A percentile compares a stretch with the other conserved stretches of the same genome.
Evolutionary conservation across 2,113 vertebrate species (phyloP).

Genomic region (Prionailurus viverrinus): DNA sequence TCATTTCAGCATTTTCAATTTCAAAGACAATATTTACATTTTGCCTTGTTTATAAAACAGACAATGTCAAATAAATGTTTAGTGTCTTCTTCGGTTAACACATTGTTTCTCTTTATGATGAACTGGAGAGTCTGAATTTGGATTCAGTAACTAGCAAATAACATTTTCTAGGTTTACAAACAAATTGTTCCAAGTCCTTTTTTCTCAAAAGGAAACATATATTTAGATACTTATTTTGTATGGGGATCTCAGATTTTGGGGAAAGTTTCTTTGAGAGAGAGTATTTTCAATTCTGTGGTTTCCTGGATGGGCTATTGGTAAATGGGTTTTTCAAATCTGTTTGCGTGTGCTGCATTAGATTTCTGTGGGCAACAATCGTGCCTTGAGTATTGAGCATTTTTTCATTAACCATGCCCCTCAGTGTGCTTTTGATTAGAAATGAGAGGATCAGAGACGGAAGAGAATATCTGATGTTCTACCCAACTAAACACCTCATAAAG

Average conservation of each 20-base stretch:
- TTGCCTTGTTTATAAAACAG: not conserved
- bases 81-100: not conserved
- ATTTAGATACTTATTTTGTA: not conserved
- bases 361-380: not conserved
- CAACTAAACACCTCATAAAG: not conserved
- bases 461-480: not conserved
- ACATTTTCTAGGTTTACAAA: constrained; percentile 3
- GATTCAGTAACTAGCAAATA: not conserved
- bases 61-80: not conserved
- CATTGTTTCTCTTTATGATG: not conserved
- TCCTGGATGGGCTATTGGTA: not conserved
- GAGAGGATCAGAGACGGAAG: not conserved
- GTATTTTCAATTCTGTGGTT: not conserved
- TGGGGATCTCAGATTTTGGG: not conserved
- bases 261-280: not conserved
- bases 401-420: not conserved
- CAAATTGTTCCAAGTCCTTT: not conserved
- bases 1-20: not conserved
- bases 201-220: not conserved
- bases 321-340: not conserved
- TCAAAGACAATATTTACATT: not conserved
- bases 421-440: not conserved
- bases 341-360: not conserved
- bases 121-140: not conserved
- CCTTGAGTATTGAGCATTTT: not conserved